phyloP scores from a whole-genome alignment of 2,888 invertebrate species.

The Napeogenes inachia region DNA sequence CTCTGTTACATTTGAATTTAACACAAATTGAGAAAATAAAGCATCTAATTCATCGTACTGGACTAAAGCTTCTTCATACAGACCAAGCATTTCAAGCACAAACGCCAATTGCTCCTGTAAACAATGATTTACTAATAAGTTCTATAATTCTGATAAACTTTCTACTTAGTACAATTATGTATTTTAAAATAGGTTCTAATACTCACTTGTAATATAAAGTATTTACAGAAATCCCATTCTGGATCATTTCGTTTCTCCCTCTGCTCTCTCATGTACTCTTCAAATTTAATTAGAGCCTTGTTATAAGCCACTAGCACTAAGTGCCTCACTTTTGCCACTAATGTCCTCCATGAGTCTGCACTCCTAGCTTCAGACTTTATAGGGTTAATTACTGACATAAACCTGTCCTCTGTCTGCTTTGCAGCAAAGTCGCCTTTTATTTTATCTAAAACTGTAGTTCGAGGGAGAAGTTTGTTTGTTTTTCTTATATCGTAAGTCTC shows the following conservation, averaged over 20 bases:
- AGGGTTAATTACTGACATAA: slow-evolving; percentile 94
- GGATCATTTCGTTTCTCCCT: slow-evolving; percentile 92
- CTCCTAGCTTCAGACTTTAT: slow-evolving; percentile 92
- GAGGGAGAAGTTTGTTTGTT: slow-evolving; percentile 92
- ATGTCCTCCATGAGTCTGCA: slow-evolving; percentile 92
- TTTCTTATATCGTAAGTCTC: slow-evolving; percentile 94
- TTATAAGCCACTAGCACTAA: slow-evolving; percentile 92
- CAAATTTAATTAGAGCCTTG: slow-evolving; percentile 89
- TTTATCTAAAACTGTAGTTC: slow-evolving; percentile 96
- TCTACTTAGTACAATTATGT: background rate
- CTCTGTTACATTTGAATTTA: slow-evolving; percentile 93
- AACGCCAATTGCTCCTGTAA: slow-evolving; percentile 95
- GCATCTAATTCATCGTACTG: slow-evolving; percentile 99
- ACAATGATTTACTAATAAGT: slow-evolving; percentile 21
- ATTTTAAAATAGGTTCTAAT: background rate
- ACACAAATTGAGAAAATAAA: slow-evolving; percentile 96
- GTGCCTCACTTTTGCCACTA: slow-evolving; percentile 89
- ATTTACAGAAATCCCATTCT: slow-evolving; percentile 96
- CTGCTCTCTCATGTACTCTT: slow-evolving; percentile 92
- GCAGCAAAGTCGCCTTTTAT: slow-evolving; percentile 95
- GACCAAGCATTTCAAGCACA: slow-evolving; percentile 94
- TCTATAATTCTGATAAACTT: background rate
- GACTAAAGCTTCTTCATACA: slow-evolving; percentile 95
- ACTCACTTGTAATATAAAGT: slow-evolving; percentile 91
- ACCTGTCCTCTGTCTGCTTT: slow-evolving; percentile 89